Base-by-base conservation (phyloP, 2,797 vertebrate genomes). In the Sebastes minor region DNA sequence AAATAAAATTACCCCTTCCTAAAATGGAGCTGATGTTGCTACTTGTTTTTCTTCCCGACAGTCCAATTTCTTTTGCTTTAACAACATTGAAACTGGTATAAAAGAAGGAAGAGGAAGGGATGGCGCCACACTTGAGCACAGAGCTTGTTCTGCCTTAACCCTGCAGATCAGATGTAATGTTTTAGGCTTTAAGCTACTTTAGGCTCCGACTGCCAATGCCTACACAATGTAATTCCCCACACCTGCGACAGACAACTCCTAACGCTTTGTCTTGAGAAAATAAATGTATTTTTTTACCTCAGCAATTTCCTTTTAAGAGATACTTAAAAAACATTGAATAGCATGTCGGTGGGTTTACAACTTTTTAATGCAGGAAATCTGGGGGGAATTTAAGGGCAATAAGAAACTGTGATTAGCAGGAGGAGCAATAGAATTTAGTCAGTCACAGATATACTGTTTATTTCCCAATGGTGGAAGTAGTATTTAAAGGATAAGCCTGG, bases 121-220 rank as follows among this genome's bases (percentile, higher is more conserved):
- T 30, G 65, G 72, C 42, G 35, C 61, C 55, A 18, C 77, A 80
- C 82, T 84, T 88, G 67, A 91, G 86, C 82, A 32, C 74, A 20
- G 81, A 1, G 76, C 83, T 92, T 91, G 84, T 86, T 90, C 89
- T 78, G 82, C 76, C 78, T 92, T 89, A 91, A 88, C 91, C 89
- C 84, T 38, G 78, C 78, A 85, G 91, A 91, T 93, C 92, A 89
- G 76, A 82, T 32, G 76, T 89, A 82, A 91, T 89, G 91, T 81
- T 86, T 70, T 20, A 78, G 85, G 86, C 88, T 92, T 92, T 92
- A 86, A 82, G 75, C 74, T 90, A 83, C 87, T 91, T 88, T 65
- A 82, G 74, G 81, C 71, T 65, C 56, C 2, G 86, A 88, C 88
- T 88, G 80, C 88, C 84, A 88, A 92, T 92, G 86, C 80, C 80